Conservation (phyloP, 2,888 invertebrate genomes). For the Idaea straminata region DNA sequence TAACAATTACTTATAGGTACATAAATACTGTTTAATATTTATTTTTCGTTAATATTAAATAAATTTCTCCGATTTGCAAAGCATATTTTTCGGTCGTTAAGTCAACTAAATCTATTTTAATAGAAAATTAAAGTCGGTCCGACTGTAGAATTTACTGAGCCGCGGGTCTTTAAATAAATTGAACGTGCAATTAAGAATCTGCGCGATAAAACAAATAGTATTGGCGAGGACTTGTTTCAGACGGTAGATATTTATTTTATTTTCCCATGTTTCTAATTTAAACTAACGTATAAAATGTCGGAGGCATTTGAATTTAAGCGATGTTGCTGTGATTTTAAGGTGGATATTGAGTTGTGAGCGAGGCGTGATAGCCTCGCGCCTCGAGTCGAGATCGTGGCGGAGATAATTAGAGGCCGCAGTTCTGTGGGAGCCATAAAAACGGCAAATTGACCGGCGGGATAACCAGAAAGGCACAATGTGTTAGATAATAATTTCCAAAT, state of each 20-base stretch:
- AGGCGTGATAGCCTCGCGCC: conserved; percentile 49
- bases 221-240: conserved; percentile 68
- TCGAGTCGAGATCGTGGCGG: conserved; percentile 73
- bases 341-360: conserved; percentile 27
- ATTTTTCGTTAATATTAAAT: conserved; percentile 34
- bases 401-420: conserved; percentile 79
- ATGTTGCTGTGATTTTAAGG: conserved; percentile 30
- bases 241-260: conserved; percentile 53
- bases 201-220: conserved; percentile 75
- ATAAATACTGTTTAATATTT: conserved; percentile 41
- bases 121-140: neutral
- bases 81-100: conserved; percentile 21
- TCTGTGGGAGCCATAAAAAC: conserved; percentile 80
- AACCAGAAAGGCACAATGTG: conserved; percentile 81
- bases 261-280: conserved; percentile 70
- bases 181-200: conserved; percentile 51
- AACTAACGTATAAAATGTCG: conserved; percentile 27
- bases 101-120: conserved; percentile 19
- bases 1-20: conserved; percentile 23
- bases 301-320: conserved; percentile 32
- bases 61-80: conserved; percentile 21
- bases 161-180: conserved; percentile 48
- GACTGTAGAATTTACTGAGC: conserved; percentile 6
- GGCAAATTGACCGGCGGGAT: conserved; percentile 81
- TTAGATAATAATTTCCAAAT: conserved; percentile 81